Evolutionary conservation across 2,888 invertebrate species (phyloP).

Genomic region (Octodonta nipae): DNA sequence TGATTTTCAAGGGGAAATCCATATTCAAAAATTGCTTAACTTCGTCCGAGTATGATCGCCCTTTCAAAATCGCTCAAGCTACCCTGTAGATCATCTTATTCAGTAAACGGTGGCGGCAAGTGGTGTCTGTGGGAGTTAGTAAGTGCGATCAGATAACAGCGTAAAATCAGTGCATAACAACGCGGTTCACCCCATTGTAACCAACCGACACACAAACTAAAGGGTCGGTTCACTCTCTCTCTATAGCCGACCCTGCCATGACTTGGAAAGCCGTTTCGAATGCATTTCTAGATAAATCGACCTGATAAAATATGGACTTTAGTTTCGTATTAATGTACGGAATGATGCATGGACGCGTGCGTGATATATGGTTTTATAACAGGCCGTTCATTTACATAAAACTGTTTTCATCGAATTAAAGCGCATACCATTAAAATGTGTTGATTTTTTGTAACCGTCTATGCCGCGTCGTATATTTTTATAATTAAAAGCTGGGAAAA

Average conservation of each 20-base stretch:
- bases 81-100: no score
- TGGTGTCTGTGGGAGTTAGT: constrained; percentile 26
- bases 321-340: constrained; percentile 32
- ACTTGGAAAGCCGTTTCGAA: constrained; percentile 28
- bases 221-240: no score
- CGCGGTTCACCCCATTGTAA: constrained; percentile 38
- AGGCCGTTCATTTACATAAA: constrained; percentile 27
- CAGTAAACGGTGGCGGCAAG: constrained; percentile 19
- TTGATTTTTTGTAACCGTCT: no score
- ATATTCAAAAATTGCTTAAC: no score
- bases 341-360: constrained; percentile 29
- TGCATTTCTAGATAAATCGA: constrained; percentile 36
- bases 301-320: constrained; percentile 35
- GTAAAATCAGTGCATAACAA: constrained; percentile 38
- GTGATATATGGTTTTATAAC: constrained; percentile 28
- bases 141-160: constrained; percentile 34
- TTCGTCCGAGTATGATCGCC: no score
- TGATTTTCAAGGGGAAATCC: no score
- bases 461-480: no score
- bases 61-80: no score
- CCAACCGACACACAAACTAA: constrained; percentile 7
- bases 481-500: no score
- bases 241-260: constrained; percentile 22
- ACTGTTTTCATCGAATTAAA: constrained; percentile 11
- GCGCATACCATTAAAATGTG: no score